phyloP scores from a whole-genome alignment of 1,140 invertebrate genomes.

The Acyrthosiphon pisum region DNA sequence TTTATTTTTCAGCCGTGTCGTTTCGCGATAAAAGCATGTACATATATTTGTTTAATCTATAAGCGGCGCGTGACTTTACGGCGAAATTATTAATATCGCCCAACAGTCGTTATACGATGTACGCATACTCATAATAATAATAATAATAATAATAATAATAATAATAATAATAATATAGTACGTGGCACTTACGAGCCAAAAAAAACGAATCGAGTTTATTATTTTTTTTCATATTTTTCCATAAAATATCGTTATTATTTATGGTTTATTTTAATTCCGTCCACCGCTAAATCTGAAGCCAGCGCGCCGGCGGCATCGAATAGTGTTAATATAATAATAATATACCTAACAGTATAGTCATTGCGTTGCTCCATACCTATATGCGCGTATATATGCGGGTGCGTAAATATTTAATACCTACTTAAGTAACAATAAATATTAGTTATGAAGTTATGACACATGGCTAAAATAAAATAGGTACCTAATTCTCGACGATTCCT shows the following conservation, averaged over 20 bases:
- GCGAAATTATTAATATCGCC: conserved; percentile 25
- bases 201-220: background rate
- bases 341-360: background rate
- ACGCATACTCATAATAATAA: conserved; percentile 4
- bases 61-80: conserved; percentile 36
- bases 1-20: conserved; percentile 19
- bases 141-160: conserved; percentile 35
- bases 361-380: background rate
- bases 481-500: background rate
- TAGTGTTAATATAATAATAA: background rate
- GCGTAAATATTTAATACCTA: background rate
- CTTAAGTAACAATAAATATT: background rate
- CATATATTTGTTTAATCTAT: conserved; percentile 23
- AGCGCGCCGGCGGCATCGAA: background rate
- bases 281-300: background rate
- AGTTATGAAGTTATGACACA: background rate
- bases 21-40: conserved; percentile 13
- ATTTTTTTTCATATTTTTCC: background rate
- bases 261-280: background rate
- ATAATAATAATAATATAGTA: conserved; percentile 32
- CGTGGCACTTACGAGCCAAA: background rate
- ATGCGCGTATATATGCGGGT: no score
- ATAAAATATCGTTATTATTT: background rate
- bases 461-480: background rate
- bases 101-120: background rate